Percentiles rank a stretch among this genome's conserved stretches.
Evolutionary conservation across 2,113 vertebrate genomes (phyloP).

Genomic region (Brienomyrus brachyistius): DNA sequence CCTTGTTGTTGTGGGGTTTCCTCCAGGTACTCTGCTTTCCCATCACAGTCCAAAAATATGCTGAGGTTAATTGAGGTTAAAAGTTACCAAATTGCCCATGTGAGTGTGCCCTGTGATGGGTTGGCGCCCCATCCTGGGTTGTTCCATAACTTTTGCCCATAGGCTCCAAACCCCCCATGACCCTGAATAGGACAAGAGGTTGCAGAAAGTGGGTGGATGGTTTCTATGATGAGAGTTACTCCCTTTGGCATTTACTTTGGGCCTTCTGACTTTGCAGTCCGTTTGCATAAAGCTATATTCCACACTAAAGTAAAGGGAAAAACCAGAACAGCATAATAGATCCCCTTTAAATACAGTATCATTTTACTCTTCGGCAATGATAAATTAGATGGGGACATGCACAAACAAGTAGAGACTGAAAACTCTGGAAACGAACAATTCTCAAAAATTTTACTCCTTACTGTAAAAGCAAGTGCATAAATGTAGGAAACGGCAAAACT

Average conservation of each 20-base stretch:
- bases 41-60: not conserved
- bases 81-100: not conserved
- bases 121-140: not conserved
- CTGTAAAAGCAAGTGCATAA: slow-evolving; percentile 20
- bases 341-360: not conserved
- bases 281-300: not conserved
- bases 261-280: not conserved
- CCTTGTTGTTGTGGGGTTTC: not conserved
- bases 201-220: not conserved
- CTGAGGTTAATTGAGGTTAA: not conserved
- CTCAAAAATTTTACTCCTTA: not conserved
- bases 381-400: not conserved
- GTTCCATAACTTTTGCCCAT: not conserved
- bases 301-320: not conserved
- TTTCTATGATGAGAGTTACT: not conserved
- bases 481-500: slow-evolving; percentile 14
- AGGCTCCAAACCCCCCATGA: not conserved
- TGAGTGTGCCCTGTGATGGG: not conserved
- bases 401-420: not conserved
- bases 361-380: not conserved
- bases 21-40: not conserved
- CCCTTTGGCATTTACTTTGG: not conserved
- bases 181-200: not conserved
- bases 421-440: not conserved
- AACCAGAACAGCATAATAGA: not conserved